A percentile compares a stretch with the other conserved stretches of the same genome.
Evolutionary conservation across 2,888 invertebrate genomes (phyloP).

Genomic region (Pammene aurita): DNA sequence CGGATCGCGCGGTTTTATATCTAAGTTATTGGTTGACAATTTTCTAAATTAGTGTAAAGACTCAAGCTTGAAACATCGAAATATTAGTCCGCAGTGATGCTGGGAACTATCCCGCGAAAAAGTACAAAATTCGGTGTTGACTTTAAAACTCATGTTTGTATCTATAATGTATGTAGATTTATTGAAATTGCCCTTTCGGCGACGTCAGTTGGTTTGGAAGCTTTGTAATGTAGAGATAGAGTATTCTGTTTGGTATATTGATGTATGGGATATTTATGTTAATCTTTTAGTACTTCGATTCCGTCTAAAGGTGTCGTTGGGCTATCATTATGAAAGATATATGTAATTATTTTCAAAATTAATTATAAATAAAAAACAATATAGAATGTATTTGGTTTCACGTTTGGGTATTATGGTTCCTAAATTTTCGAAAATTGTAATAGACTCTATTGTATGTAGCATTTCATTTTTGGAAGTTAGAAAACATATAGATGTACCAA

Average conservation of each 20-base stretch:
- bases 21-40: slow-evolving; percentile 79
- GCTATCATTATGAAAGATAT: slow-evolving; percentile 72
- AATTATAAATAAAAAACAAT: slow-evolving; percentile 70
- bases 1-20: slow-evolving; percentile 72
- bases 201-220: slow-evolving; percentile 68
- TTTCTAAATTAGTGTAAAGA: slow-evolving; percentile 79
- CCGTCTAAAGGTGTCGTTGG: slow-evolving; percentile 79
- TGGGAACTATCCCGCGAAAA: slow-evolving; percentile 75
- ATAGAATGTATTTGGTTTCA: slow-evolving; percentile 79
- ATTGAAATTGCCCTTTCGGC: slow-evolving; percentile 75
- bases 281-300: slow-evolving; percentile 76
- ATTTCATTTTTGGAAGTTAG: slow-evolving; percentile 80
- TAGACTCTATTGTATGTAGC: slow-evolving; percentile 82
- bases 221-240: slow-evolving; percentile 74
- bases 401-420: slow-evolving; percentile 84
- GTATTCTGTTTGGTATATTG: slow-evolving; percentile 70
- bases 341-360: slow-evolving; percentile 81
- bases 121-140: slow-evolving; percentile 84
- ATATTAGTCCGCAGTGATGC: slow-evolving; percentile 81
- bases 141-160: slow-evolving; percentile 77
- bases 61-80: slow-evolving; percentile 81
- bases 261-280: slow-evolving; percentile 71
- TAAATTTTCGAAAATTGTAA: slow-evolving; percentile 83
- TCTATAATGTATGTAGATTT: slow-evolving; percentile 74
- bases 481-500: slow-evolving; percentile 80